A percentile compares a stretch with the other conserved stretches of the same genome.
Evolutionary conservation across 2,888 invertebrate species (phyloP).

Genomic region (Smittia aterrima): DNA sequence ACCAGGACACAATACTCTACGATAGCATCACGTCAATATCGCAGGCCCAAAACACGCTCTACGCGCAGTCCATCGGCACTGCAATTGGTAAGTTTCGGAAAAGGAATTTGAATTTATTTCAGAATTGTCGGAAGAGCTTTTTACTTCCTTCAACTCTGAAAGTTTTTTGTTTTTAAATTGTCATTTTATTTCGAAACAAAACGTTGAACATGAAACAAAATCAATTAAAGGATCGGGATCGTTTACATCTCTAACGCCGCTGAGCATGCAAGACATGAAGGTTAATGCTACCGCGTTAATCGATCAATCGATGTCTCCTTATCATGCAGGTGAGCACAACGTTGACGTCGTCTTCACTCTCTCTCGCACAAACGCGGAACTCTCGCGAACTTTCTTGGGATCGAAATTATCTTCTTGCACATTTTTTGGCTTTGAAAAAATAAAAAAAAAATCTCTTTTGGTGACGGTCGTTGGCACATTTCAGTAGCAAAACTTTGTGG

Average conservation of each 20-base stretch:
- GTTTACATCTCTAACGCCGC: constrained; percentile 69
- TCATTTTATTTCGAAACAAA: too few species aligned
- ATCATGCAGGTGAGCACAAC: constrained; percentile 63
- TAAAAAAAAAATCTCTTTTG: background rate
- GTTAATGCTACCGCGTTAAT: constrained; percentile 60
- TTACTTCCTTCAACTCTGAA: background rate
- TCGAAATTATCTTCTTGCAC: background rate
- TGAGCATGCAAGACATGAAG: constrained; percentile 75
- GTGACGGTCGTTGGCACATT: background rate
- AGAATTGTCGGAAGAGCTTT: background rate
- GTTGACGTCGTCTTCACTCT: background rate
- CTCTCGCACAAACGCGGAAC: background rate
- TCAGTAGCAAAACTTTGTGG: background rate
- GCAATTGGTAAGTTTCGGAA: constrained; percentile 60
- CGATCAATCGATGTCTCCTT: constrained; percentile 66
- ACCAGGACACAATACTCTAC: constrained; percentile 61
- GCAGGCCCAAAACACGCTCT: constrained; percentile 69
- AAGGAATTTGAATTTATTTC: background rate
- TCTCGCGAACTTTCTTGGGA: background rate
- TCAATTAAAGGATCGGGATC: constrained; percentile 58
- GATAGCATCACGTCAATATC: constrained; percentile 71
- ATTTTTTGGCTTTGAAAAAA: background rate
- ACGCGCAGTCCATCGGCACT: constrained; percentile 73
- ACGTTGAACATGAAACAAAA: too few species aligned
- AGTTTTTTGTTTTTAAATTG: too few species aligned